A percentile compares a stretch with the other conserved stretches of the same genome.
Conservation (phyloP, 2,113 vertebrate genomes). For the Picathartes gymnocephalus region DNA sequence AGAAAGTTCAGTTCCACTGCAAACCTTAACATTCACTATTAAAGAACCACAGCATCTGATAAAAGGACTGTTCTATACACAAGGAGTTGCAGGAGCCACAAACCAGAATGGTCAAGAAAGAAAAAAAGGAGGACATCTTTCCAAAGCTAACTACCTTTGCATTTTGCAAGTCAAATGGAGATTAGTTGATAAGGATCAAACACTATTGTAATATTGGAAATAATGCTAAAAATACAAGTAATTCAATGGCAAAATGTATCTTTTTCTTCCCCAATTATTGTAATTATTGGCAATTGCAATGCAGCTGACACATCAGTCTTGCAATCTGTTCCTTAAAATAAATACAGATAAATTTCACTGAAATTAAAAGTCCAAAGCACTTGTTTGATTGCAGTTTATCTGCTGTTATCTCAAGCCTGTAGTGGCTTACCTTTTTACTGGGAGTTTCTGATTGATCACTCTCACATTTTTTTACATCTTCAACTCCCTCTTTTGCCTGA, state of each 20-base stretch:
- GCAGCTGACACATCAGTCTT: background rate
- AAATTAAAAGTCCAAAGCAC: background rate
- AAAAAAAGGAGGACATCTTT: background rate
- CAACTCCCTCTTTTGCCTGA: background rate
- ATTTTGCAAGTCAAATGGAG: background rate
- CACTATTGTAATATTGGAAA: background rate
- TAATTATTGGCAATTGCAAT: background rate
- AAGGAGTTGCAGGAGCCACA: background rate
- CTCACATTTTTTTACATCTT: background rate
- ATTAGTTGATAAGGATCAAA: background rate
- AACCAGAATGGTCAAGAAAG: background rate
- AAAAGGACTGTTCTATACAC: background rate
- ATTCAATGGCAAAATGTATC: background rate
- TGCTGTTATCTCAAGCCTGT: background rate
- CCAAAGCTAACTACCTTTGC: background rate
- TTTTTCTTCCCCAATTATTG: background rate
- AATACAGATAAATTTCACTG: background rate
- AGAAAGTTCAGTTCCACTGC: background rate
- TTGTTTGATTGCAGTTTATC: background rate
- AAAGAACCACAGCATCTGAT: background rate
- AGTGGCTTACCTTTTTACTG: constrained; percentile 56
- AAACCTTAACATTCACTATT: background rate
- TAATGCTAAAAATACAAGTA: background rate
- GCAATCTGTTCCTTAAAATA: background rate
- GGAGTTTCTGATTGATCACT: background rate